phyloP scores from a whole-genome alignment of 1,140 invertebrate genomes.

The Colletes latitarsis region DNA sequence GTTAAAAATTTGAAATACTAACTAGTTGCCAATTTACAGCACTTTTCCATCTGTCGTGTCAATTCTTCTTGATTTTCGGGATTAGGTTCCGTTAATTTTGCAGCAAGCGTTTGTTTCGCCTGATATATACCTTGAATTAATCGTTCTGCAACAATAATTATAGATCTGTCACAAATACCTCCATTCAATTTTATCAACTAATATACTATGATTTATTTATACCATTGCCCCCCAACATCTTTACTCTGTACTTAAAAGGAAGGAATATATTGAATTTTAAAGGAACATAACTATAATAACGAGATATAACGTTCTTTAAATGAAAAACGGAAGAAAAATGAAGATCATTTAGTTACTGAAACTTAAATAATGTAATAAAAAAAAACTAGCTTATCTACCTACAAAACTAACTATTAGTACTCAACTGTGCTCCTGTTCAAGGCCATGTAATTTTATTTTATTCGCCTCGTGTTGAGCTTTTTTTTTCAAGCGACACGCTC shows the following conservation, averaged over 20 bases:
- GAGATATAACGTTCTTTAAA: too few species aligned
- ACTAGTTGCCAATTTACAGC: constrained; percentile 84
- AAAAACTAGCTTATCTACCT: background rate
- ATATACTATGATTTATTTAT: too few species aligned
- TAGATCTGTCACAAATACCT: background rate
- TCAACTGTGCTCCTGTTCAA: constrained; percentile 96
- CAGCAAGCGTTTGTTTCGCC: constrained; percentile 84
- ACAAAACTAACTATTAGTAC: constrained; percentile 47
- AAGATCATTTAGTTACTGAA: background rate
- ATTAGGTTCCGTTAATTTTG: constrained; percentile 83
- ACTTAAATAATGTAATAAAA: constrained; percentile 1
- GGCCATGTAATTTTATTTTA: constrained; percentile 95
- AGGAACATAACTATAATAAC: too few species aligned
- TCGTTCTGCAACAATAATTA: constrained; percentile 81
- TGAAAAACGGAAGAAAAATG: too few species aligned
- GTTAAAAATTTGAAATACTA: constrained; percentile 74
- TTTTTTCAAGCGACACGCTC: constrained; percentile 96
- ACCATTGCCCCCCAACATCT: too few species aligned
- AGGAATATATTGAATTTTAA: too few species aligned
- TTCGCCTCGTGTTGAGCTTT: constrained; percentile 97
- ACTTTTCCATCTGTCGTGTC: constrained; percentile 85
- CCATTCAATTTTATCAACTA: background rate
- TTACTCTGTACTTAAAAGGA: too few species aligned
- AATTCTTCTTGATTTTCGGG: constrained; percentile 84
- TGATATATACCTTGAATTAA: constrained; percentile 86